These are phyloP conservation scores for Eilema sororculum DNA, from an alignment of 2,888 invertebrate genomes.

Conservation along the genomic window DNA sequence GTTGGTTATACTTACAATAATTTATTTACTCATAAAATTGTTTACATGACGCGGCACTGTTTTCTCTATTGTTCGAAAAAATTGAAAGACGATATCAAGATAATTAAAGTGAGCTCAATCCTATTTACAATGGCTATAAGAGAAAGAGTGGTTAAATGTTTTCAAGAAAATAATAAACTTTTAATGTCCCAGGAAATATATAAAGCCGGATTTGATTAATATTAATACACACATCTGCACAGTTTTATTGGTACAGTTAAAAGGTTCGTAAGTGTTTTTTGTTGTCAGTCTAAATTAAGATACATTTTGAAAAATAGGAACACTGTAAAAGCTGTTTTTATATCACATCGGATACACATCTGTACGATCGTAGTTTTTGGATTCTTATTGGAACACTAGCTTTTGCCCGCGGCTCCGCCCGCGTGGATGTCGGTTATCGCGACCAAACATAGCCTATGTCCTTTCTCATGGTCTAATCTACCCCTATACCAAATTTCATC, in stretches of 20 bases:
- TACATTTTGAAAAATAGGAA: background rate
- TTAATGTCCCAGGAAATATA: background rate
- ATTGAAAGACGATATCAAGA: background rate
- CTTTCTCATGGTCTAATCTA: too few species aligned
- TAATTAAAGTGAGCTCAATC: background rate
- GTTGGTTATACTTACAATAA: background rate
- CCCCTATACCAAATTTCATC: too few species aligned
- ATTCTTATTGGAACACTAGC: background rate
- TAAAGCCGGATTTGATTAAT: constrained; percentile 17
- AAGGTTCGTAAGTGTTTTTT: constrained; percentile 6
- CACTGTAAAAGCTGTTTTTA: background rate
- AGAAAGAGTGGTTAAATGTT: background rate
- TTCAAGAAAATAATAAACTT: background rate
- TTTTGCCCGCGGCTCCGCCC: too few species aligned
- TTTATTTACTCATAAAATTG: background rate
- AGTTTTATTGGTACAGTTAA: background rate
- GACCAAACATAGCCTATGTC: too few species aligned
- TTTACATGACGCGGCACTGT: background rate
- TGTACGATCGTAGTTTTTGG: background rate
- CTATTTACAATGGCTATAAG: background rate
- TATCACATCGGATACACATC: background rate
- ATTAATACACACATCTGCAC: background rate
- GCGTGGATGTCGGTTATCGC: too few species aligned
- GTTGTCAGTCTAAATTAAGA: background rate
- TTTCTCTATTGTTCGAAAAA: background rate